Evolutionary conservation across 2,797 vertebrate species (phyloP), one percentile per base, ranked within the genome.

Genomic region (Hybognathus amarus): DNA sequence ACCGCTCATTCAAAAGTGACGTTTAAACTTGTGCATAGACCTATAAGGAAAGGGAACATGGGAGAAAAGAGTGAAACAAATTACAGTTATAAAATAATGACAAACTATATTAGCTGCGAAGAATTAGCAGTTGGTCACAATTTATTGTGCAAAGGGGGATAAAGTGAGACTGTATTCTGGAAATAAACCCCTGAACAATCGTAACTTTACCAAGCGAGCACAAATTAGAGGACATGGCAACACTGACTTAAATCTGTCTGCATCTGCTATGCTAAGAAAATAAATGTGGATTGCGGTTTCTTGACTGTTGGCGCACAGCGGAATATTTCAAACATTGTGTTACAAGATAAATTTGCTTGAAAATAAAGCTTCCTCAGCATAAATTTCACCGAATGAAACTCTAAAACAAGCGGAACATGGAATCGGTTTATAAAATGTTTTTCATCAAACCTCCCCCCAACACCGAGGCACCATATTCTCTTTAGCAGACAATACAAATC

Each of bases 401-500:
- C 45, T 10, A 33, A 73, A 73, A 52, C 45, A 52, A 22, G 27
- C 33, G 11, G 45, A 52, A 22, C 10, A 30, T 47, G n/a, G 10
- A 73, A 18, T 36, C 2, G 15, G 24, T 71, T 40, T 42, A 40
- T 50, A 8, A 61, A 47, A 78, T 13, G 40, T 24, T 74, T 56
- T 76, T 67, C 30, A 69, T 79, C 40, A 67, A 71, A 67, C 27
- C 50, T 24, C 18, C 17, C 42, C n/a, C n/a, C 36, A 33, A 33
- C 30, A 79, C 42, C 81, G 74, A 80, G 42, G 52, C 56, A 56
- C 17, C 38, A 79, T 54, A 77, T 70, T 40, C 42, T 73, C 47
- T 81, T 59, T 59, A 78, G 63, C 50, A 83, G 84, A 77, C 66
- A 47, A 82, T 81, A 66, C 70, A 77, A 82, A 80, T 56, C 68